Base-by-base conservation (phyloP, 2,888 invertebrate genomes). In the Empis stercorea region DNA sequence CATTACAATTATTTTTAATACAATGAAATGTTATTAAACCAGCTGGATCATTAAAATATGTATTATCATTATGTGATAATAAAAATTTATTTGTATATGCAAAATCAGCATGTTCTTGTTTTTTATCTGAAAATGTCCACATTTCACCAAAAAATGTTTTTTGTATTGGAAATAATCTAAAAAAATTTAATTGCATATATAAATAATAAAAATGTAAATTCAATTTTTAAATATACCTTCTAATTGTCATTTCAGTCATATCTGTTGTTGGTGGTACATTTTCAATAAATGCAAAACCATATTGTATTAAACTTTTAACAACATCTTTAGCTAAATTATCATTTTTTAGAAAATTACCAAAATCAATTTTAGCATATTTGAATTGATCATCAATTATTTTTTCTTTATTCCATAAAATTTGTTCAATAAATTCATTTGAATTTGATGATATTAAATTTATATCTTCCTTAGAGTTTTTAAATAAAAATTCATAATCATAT, bases 1-100 rank as follows among this genome's bases (percentile, higher is more conserved):
- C 87, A 1, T 61, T 65, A 0, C 79, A 79, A 10, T 76, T 73
- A 2, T 55, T 51, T 43, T 71, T 58, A 23, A 79, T 60, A 54
- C 78, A 77, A 58, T 81, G 80, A 45, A 81, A 74, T 4, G 78
- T 72, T 64, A 79, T 75, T 30, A 78, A 59, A 0, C 87, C 87
- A 43, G 81, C 77, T 1, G 86, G 78, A 62, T 84, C 80, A 45
- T 75, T 76, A 55, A 84, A 84, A 59, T 87, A 89, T 0, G 85
- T 86, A 46, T 79, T 83, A 59, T 88, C 88, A 4, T 79, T 86
- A 59, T 89, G 88, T 0, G 79, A 73, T 3, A 79, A 80, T 1
- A 89, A 68, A 14, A 75, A 74, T 4, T 78, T 66, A 36, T 74
- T 79, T 0, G 81, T 78, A 58, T 86, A 88, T 0, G 87, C 84